These are phyloP conservation scores for Gonatopus flavifemur DNA, from an alignment of 1,140 invertebrate species.

Conservation along the genomic window DNA sequence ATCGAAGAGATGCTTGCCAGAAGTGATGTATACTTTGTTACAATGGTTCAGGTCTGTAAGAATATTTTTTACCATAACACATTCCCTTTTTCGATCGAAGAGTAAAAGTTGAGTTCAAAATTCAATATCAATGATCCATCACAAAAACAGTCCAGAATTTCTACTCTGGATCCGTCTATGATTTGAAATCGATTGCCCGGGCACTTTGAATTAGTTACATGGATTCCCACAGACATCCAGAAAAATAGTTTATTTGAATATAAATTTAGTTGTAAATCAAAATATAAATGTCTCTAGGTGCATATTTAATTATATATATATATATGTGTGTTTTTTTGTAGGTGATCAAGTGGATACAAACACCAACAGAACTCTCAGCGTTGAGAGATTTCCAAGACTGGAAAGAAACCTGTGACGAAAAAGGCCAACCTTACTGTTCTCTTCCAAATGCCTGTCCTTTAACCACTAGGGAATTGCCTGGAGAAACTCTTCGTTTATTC, in stretches of 20 bases:
- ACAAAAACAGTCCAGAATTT: no score
- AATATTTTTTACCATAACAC: background rate
- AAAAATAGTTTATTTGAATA: no score
- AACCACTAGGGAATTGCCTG: constrained; percentile 86
- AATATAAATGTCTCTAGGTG: no score
- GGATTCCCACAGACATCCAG: no score
- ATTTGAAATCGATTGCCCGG: no score
- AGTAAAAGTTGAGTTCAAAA: no score
- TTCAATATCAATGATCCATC: no score
- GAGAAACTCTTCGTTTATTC: constrained; percentile 88
- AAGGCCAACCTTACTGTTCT: constrained; percentile 90
- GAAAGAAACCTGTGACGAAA: constrained; percentile 95
- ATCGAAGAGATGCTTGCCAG: constrained; percentile 89
- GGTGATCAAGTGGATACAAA: constrained; percentile 98
- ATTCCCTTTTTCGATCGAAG: background rate
- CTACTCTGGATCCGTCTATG: no score
- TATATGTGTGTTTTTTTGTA: no score
- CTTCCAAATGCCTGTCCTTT: constrained; percentile 87
- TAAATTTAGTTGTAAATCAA: no score
- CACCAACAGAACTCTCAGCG: constrained; percentile 83
- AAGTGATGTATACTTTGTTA: constrained; percentile 94
- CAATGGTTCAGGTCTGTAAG: constrained; percentile 83
- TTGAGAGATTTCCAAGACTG: constrained; percentile 90
- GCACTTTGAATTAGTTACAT: no score
- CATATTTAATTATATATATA: no score